phyloP scores from a whole-genome alignment of 92 coral and sea anemone genomes.

The Epizoanthus stellaris region DNA sequence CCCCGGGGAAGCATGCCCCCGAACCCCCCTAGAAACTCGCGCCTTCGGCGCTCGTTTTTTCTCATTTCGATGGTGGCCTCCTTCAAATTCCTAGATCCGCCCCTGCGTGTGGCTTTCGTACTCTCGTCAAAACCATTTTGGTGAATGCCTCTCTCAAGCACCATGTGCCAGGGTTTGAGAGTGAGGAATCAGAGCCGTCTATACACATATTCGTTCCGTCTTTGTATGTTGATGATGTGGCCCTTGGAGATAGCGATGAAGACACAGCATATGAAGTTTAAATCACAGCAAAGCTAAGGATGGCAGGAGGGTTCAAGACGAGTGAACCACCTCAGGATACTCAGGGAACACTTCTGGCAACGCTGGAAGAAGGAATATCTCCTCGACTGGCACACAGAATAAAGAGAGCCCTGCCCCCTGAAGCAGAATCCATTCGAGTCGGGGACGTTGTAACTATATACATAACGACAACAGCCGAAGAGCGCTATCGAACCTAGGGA shows the following conservation, averaged over 20 bases:
- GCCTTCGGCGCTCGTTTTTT: no score
- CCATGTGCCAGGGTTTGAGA: slow-evolving; percentile 44
- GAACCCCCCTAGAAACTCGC: no score
- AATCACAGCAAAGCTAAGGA: slow-evolving; percentile 53
- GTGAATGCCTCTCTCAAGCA: slow-evolving; percentile 53
- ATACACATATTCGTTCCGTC: slow-evolving; percentile 51
- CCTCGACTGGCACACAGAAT: slow-evolving; percentile 20
- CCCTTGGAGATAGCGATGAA: slow-evolving; percentile 38
- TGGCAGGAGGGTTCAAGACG: slow-evolving; percentile 64
- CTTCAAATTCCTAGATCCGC: slow-evolving; percentile 39
- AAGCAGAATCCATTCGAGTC: background rate
- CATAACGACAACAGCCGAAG: background rate
- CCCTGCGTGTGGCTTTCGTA: slow-evolving; percentile 62
- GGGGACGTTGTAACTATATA: slow-evolving; percentile 4
- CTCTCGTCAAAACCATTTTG: slow-evolving; percentile 56
- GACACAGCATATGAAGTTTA: slow-evolving; percentile 46
- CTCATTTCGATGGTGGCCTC: no score
- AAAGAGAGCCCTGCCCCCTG: background rate
- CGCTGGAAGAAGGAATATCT: slow-evolving; percentile 41
- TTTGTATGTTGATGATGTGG: slow-evolving; percentile 73
- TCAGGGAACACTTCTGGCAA: slow-evolving; percentile 32
- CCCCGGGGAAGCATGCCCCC: no score
- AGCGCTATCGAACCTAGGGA: background rate
- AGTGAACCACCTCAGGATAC: background rate
- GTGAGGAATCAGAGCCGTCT: slow-evolving; percentile 65